These are phyloP conservation scores for Drosophila tropicalis DNA, from an alignment of 1,140 invertebrate genomes.

Conservation along the genomic window DNA sequence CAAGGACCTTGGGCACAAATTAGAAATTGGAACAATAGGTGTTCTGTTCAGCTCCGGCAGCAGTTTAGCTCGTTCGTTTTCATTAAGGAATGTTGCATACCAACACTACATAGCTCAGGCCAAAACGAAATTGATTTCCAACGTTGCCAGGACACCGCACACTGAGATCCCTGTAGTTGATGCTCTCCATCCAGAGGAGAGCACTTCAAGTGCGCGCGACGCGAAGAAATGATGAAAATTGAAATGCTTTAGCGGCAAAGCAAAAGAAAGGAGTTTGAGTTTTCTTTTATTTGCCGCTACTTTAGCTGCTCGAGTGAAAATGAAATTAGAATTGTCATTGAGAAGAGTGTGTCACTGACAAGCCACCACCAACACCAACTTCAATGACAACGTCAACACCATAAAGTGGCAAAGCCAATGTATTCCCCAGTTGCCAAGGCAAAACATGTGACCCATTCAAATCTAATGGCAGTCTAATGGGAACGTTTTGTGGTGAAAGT, in stretches of 20 bases:
- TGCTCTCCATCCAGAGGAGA: conserved; percentile 44
- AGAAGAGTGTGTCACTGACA: conserved; percentile 62
- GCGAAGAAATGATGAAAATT: conserved; percentile 60
- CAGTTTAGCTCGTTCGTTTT: conserved; percentile 43
- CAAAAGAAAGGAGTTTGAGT: conserved; percentile 32
- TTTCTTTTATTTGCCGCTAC: conserved; percentile 39
- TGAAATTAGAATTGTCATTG: conserved; percentile 80
- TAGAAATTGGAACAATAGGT: conserved; percentile 81
- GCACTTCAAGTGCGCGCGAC: conserved; percentile 54
- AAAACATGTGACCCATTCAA: conserved; percentile 63
- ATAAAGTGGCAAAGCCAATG: conserved; percentile 13
- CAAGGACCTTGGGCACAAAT: conserved; percentile 71
- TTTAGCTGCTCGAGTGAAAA: conserved; percentile 47
- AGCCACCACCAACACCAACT: conserved; percentile 21
- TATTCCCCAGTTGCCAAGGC: conserved; percentile 46
- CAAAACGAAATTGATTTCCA: conserved; percentile 74
- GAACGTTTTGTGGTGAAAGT: conserved; percentile 51
- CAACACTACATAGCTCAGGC: conserved; percentile 43
- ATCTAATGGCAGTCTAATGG: conserved; percentile 59
- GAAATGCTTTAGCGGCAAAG: conserved; percentile 54
- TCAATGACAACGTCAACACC: neutral
- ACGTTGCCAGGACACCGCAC: conserved; percentile 47
- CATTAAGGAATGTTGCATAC: conserved; percentile 79
- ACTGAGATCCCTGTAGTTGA: conserved; percentile 53
- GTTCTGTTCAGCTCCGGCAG: conserved; percentile 3